Conservation (phyloP, 2,113 vertebrate genomes). For the Leptobrachium leishanense region DNA sequence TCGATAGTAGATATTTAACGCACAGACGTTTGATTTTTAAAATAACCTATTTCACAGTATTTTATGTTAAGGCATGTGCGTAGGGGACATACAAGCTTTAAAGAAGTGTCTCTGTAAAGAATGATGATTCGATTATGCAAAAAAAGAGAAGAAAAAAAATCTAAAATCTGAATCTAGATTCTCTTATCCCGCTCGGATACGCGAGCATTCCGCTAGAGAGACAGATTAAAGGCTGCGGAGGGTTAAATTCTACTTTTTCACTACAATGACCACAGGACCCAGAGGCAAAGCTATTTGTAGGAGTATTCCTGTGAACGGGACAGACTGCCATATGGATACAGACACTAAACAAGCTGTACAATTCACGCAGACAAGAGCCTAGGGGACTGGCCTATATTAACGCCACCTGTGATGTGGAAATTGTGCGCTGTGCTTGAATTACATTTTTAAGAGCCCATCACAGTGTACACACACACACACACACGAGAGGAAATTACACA, state of each 20-base stretch:
- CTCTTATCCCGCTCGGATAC: conserved; percentile 6
- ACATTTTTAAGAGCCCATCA: conserved; percentile 64
- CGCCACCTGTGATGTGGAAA: conserved; percentile 83
- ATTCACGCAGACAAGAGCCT: conserved; percentile 85
- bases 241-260: conserved; percentile 69
- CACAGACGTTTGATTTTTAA: too few relatives aligned
- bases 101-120: too few relatives aligned
- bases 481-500: conserved; percentile 63
- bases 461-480: conserved; percentile 54
- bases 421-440: conserved; percentile 62
- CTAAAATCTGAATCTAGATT: background rate
- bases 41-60: too few relatives aligned
- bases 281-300: conserved; percentile 63
- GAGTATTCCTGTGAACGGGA: conserved; percentile 75
- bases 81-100: too few relatives aligned
- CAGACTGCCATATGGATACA: conserved; percentile 86
- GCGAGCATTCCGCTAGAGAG: conserved; percentile 51
- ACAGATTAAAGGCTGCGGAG: conserved; percentile 55
- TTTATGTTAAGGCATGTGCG: too few relatives aligned
- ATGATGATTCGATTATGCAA: background rate
- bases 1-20: too few relatives aligned
- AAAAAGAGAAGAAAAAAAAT: conserved; percentile 48
- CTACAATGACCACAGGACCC: conserved; percentile 68
- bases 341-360: conserved; percentile 86
- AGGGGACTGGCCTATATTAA: conserved; percentile 86